phyloP scores from a whole-genome alignment of 2,113 vertebrate genomes.

The Odocoileus hemionus region DNA sequence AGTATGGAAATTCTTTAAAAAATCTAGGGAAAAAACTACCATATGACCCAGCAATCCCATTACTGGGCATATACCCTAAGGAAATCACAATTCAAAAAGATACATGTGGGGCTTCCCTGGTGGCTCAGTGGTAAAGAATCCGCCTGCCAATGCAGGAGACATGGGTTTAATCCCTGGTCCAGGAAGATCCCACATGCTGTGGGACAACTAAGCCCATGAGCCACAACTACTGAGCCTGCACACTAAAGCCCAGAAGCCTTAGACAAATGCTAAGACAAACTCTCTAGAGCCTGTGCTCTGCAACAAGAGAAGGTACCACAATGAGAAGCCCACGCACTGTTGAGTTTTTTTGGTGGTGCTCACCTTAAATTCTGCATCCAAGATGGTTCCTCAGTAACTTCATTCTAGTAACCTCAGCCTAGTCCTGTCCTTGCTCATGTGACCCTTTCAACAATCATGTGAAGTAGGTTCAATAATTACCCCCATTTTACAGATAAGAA shows the following conservation, averaged over 20 bases:
- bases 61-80: background rate
- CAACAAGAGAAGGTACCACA: background rate
- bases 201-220: background rate
- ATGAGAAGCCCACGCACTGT: background rate
- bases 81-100: background rate
- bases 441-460: background rate
- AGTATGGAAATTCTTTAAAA: background rate
- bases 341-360: background rate
- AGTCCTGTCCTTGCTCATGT: background rate
- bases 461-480: background rate
- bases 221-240: background rate
- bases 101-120: background rate
- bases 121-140: background rate
- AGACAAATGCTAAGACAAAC: background rate
- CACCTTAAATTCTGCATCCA: background rate
- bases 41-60: background rate
- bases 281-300: background rate
- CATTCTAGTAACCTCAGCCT: background rate
- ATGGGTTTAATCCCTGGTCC: background rate
- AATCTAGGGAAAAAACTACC: background rate
- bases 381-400: background rate
- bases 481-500: background rate
- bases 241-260: background rate
- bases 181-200: background rate
- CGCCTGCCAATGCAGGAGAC: background rate